phyloP scores from a whole-genome alignment of 1,140 invertebrate species.

The Mercenaria mercenaria region DNA sequence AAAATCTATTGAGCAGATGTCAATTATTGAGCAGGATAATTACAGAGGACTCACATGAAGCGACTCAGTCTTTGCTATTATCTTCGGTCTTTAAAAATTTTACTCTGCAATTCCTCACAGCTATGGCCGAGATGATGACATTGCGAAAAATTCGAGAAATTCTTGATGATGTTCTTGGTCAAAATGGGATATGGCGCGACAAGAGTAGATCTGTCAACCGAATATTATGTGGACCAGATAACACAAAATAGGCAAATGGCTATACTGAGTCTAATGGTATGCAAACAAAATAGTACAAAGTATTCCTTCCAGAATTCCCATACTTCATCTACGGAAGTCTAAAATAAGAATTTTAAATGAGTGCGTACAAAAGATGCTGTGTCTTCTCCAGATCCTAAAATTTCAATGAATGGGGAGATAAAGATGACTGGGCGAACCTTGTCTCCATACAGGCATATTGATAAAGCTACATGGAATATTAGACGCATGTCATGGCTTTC shows the following conservation, averaged over 20 bases:
- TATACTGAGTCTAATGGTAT: background rate
- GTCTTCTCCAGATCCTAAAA: slow-evolving; percentile 40
- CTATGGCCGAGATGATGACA: slow-evolving; percentile 42
- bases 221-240: slow-evolving; percentile 56
- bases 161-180: slow-evolving; percentile 33
- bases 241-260: slow-evolving; percentile 55
- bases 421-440: no score
- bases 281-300: slow-evolving; percentile 11
- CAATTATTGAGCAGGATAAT: background rate
- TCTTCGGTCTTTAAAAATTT: background rate
- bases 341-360: slow-evolving; percentile 54
- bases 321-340: no score
- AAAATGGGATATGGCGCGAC: background rate
- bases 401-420: slow-evolving; percentile 53
- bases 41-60: background rate
- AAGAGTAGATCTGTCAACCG: background rate
- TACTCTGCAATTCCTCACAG: background rate
- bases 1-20: background rate
- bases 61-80: background rate
- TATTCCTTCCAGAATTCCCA: slow-evolving; percentile 65
- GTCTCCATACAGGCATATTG: slow-evolving; percentile 55
- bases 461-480: no score
- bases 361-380: slow-evolving; percentile 59
- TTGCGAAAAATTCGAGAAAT: no score
- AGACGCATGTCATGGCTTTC: slow-evolving; percentile 24